phyloP scores from a whole-genome alignment of 2,113 vertebrate genomes.

The Muntiacus reevesi region DNA sequence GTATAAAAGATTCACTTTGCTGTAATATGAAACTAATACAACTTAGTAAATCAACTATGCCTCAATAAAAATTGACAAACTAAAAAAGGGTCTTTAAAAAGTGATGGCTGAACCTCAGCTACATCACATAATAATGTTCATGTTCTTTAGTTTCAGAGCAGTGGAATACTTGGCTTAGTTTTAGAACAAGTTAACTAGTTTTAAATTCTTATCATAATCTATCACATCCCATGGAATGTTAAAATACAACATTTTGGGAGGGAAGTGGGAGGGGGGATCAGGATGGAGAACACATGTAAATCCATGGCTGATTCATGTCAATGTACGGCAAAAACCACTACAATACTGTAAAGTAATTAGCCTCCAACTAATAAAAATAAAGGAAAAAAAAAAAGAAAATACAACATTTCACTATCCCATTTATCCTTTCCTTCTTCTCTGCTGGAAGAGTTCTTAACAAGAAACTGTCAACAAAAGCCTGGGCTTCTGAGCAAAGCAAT shows the following conservation, averaged over 20 bases:
- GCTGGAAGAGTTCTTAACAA: background rate
- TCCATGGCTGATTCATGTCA: too few species aligned
- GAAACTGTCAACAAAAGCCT: background rate
- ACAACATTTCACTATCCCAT: background rate
- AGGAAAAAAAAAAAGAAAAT: background rate
- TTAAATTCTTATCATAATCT: background rate
- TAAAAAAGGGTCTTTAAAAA: background rate
- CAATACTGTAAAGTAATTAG: too few species aligned
- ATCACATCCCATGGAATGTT: background rate
- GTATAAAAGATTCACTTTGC: background rate
- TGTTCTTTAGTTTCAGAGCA: background rate
- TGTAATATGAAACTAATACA: background rate
- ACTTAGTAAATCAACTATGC: background rate
- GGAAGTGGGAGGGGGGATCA: too few species aligned
- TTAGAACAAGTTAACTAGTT: background rate
- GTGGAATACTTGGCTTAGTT: background rate
- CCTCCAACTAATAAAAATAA: too few species aligned
- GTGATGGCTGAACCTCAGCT: background rate
- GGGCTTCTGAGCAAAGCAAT: background rate
- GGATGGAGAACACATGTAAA: too few species aligned
- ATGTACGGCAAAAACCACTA: too few species aligned
- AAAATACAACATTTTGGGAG: background rate
- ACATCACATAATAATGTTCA: background rate
- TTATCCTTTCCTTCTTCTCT: background rate
- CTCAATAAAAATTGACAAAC: background rate